A percentile compares a stretch with the other conserved stretches of the same genome.
Evolutionary conservation across 2,113 vertebrate genomes (phyloP).

Genomic region (Notarius quadriscutis): DNA sequence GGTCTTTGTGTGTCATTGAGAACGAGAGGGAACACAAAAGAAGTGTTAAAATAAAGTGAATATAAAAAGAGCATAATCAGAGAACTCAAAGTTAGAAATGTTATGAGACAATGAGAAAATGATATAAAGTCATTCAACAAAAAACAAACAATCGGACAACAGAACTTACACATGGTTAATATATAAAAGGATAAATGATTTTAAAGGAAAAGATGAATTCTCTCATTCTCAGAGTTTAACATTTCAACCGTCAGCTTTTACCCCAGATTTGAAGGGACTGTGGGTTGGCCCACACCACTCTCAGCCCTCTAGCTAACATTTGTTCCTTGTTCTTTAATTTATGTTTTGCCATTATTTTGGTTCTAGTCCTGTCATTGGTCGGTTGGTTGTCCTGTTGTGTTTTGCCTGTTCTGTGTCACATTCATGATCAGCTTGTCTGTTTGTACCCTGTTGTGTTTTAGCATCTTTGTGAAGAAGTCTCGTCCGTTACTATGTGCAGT

Average conservation of each 20-base stretch:
- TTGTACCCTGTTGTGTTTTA: background rate
- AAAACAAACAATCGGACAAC: background rate
- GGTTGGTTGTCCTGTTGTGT: background rate
- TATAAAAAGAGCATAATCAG: conserved; percentile 19
- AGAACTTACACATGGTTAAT: background rate
- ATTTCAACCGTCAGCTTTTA: background rate
- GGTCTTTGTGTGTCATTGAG: conserved; percentile 68
- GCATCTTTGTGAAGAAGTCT: background rate
- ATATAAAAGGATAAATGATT: background rate
- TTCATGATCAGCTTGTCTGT: background rate
- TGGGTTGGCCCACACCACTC: background rate
- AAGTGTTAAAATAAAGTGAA: conserved; percentile 63
- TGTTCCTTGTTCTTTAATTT: background rate
- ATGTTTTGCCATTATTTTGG: background rate
- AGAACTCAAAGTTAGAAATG: background rate
- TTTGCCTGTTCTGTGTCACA: background rate
- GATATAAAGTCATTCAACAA: background rate
- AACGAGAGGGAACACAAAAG: conserved; percentile 61
- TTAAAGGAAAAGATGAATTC: background rate
- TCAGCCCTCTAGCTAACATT: background rate
- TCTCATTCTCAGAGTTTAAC: background rate
- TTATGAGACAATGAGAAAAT: background rate
- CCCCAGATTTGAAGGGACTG: background rate
- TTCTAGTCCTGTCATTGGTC: background rate
- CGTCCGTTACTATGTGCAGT: background rate